Evolutionary conservation across 2,888 invertebrate species (phyloP).

Genomic region (Xylophagus ater): DNA sequence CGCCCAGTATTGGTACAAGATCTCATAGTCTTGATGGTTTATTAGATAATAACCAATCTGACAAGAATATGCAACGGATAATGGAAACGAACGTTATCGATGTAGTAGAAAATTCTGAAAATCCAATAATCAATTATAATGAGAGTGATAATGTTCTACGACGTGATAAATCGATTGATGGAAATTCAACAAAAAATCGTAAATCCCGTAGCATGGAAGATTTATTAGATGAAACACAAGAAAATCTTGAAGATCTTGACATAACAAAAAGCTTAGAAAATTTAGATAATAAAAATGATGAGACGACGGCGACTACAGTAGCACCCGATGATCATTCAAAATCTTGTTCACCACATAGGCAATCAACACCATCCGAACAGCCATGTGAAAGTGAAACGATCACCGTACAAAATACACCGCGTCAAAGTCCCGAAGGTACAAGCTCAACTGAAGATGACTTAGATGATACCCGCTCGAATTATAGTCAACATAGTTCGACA

Average conservation of each 20-base stretch:
- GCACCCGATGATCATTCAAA: slow-evolving; percentile 8
- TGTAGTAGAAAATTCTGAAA: slow-evolving; percentile 16
- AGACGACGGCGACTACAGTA: slow-evolving; percentile 11
- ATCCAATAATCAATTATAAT: background rate
- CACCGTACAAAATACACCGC: slow-evolving; percentile 10
- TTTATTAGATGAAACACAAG: slow-evolving; percentile 41
- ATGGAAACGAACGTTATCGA: slow-evolving; percentile 15
- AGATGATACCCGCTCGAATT: slow-evolving; percentile 28
- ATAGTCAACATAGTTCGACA: slow-evolving; percentile 20
- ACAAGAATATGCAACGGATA: slow-evolving; percentile 15
- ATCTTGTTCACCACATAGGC: slow-evolving; percentile 2
- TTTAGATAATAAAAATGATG: slow-evolving; percentile 19
- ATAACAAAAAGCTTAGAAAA: slow-evolving; percentile 37
- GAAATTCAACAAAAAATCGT: slow-evolving; percentile 29
- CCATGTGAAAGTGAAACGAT: slow-evolving; percentile 1
- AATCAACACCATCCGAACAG: slow-evolving; percentile 9
- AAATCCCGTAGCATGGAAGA: slow-evolving; percentile 55
- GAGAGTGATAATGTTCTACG: slow-evolving; percentile 16
- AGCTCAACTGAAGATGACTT: slow-evolving; percentile 37
- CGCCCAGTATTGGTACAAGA: slow-evolving; percentile 38
- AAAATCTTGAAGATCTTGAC: slow-evolving; percentile 34
- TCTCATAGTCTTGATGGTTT: slow-evolving; percentile 53
- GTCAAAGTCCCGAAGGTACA: slow-evolving; percentile 37
- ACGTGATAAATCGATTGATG: slow-evolving; percentile 27
- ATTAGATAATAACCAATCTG: slow-evolving; percentile 39